A percentile compares a stretch with the other conserved stretches of the same genome.
Evolutionary conservation across 35 echinoderm and acorn worm genomes (phyloP).

Genomic region (Heliocidaris tuberculata): DNA sequence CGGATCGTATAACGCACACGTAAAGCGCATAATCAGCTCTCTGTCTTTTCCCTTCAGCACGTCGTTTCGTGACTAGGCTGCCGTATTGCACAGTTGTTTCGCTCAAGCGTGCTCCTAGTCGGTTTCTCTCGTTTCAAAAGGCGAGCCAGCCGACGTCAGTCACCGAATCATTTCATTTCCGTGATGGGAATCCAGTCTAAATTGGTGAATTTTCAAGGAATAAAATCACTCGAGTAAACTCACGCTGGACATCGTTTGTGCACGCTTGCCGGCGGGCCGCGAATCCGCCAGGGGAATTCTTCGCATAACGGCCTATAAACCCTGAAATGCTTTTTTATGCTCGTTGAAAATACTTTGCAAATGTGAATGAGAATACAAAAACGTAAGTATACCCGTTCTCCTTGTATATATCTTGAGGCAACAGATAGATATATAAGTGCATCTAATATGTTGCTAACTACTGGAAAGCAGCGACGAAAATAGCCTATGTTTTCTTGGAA

Average conservation of each 20-base stretch:
- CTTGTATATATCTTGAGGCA: neutral
- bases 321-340: neutral
- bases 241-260: neutral
- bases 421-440: neutral
- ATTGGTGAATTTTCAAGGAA: constrained; percentile 40
- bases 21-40: neutral
- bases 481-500: no score
- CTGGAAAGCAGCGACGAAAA: neutral
- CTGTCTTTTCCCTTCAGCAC: neutral
- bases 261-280: neutral
- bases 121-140: neutral
- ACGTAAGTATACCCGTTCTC: neutral
- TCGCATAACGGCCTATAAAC: neutral
- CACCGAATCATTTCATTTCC: constrained; percentile 30
- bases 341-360: neutral
- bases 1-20: neutral
- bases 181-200: neutral
- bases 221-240: constrained; percentile 3
- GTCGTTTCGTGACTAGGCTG: neutral
- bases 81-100: neutral
- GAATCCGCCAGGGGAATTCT: neutral
- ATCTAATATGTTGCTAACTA: neutral
- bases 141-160: neutral
- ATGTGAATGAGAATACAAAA: neutral
- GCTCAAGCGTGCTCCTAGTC: neutral